A percentile compares a stretch with the other conserved stretches of the same genome.
phyloP scores from a whole-genome alignment of 2,888 invertebrate species.

The Furcula furcula region DNA sequence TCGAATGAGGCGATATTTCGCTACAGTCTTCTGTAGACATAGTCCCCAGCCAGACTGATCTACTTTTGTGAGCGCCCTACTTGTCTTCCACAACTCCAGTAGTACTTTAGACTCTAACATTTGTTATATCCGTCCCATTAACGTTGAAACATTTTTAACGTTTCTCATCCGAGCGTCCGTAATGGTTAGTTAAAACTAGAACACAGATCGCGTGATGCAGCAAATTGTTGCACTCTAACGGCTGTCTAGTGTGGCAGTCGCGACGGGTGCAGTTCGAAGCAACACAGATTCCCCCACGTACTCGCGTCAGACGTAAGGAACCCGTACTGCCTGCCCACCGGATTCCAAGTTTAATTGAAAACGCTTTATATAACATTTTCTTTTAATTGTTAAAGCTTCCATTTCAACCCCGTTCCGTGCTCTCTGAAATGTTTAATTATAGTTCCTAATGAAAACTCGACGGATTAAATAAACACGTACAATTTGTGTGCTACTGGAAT shows the following conservation, averaged over 20 bases:
- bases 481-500: conserved; percentile 38
- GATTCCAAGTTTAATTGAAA: conserved; percentile 76
- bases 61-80: too few relatives aligned
- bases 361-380: conserved; percentile 65
- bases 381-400: conserved; percentile 62
- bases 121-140: too few relatives aligned
- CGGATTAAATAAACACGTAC: conserved; percentile 32
- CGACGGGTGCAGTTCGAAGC: conserved; percentile 46
- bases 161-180: too few relatives aligned
- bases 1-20: too few relatives aligned
- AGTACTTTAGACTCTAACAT: too few relatives aligned
- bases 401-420: conserved; percentile 34
- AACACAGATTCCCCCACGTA: conserved; percentile 61
- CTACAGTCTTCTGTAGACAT: too few relatives aligned
- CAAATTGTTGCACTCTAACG: conserved; percentile 69
- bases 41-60: too few relatives aligned
- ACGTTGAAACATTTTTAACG: too few relatives aligned
- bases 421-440: conserved; percentile 43
- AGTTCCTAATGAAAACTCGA: conserved; percentile 35
- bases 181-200: conserved; percentile 41
- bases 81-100: too few relatives aligned
- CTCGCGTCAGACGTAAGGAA: conserved; percentile 45
- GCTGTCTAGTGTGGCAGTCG: conserved; percentile 42
- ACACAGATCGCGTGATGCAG: conserved; percentile 40
- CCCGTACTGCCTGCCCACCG: conserved; percentile 50